Evolutionary conservation across 2,113 vertebrate species (phyloP).

Genomic region (Lophius piscatorius): DNA sequence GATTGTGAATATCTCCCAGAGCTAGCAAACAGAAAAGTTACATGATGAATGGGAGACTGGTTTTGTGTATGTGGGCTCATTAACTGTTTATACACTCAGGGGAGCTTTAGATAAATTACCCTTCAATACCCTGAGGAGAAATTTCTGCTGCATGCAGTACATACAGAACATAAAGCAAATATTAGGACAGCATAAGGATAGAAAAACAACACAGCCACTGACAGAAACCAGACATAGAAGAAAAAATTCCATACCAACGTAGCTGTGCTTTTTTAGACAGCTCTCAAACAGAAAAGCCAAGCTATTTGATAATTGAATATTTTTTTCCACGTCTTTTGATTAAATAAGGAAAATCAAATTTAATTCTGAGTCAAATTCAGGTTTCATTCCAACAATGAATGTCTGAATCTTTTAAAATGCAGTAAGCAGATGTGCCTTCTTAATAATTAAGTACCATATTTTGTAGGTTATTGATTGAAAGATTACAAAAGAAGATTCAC

Average conservation of each 20-base stretch:
- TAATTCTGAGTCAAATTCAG: neutral
- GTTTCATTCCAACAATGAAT: neutral
- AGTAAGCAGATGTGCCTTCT: neutral
- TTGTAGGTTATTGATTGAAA: neutral
- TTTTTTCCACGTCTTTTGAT: neutral
- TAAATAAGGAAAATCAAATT: neutral
- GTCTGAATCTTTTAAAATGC: neutral
- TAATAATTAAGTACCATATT: neutral
- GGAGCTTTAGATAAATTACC: constrained; percentile 54
- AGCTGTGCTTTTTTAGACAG: no score
- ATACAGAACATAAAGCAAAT: constrained; percentile 52
- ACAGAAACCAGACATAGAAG: constrained; percentile 36
- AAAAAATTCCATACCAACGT: neutral
- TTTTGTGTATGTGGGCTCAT: constrained; percentile 32
- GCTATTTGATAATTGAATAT: neutral
- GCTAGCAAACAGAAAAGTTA: constrained; percentile 2
- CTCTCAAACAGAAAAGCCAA: neutral
- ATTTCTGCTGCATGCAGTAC: constrained; percentile 39
- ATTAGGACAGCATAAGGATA: constrained; percentile 41
- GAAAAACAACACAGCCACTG: constrained; percentile 35
- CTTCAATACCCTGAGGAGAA: constrained; percentile 28
- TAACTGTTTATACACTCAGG: constrained; percentile 53
- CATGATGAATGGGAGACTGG: constrained; percentile 51
- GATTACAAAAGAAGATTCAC: neutral
- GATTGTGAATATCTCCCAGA: constrained; percentile 8